Evolutionary conservation across 2,888 invertebrate species (phyloP), one percentile per base, ranked within the genome.

Genomic region (Ormyrus thymus): DNA sequence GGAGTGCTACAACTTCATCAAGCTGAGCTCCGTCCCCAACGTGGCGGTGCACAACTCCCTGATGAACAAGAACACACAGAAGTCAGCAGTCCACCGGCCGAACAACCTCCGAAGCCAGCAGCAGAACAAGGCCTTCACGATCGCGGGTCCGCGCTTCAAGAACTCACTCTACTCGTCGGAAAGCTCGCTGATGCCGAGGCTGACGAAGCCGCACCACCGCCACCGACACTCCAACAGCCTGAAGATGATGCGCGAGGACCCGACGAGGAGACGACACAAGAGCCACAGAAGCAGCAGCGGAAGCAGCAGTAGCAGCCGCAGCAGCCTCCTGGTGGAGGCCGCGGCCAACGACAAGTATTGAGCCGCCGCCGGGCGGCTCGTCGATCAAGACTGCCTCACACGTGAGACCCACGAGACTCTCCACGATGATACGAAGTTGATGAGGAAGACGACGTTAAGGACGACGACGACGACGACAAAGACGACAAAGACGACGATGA

Each of bases 1-100:
- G 51, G 92, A 92, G 87, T 93, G 93, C 89, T 91, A 92, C 90
- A 92, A 92, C 84, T 93, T 94, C 91, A 91, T 93, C 90, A 93
- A 93, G 90, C 91, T 92, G 86, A 92, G 92, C 29, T 85, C 91
- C 92, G 87, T 92, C 92, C 87, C 93, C 91, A 92, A 92, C 89
- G 93, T 94, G 87, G 91, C 90, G 89, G 90, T 91, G 85, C 94
- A 94, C 92, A 94, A 94, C 90, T 90, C 86, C 82, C 87, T 91
- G 86, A 90, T 93, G 85, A 91, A 91, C 84, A 86, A 84, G 82
- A 87, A 85, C 46, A 85, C 29, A 29, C 29, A 29, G 82, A 86
- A 85, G 78, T 29, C 29, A 29, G 29, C 29, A 29, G 29, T 4
- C 29, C 84, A 82, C 61, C 84, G 84, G 64, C 29, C 29, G 4